Percentiles rank a stretch among this genome's conserved stretches.
Conservation (phyloP, 2,888 invertebrate genomes). For the Tubulanus polymorphus region DNA sequence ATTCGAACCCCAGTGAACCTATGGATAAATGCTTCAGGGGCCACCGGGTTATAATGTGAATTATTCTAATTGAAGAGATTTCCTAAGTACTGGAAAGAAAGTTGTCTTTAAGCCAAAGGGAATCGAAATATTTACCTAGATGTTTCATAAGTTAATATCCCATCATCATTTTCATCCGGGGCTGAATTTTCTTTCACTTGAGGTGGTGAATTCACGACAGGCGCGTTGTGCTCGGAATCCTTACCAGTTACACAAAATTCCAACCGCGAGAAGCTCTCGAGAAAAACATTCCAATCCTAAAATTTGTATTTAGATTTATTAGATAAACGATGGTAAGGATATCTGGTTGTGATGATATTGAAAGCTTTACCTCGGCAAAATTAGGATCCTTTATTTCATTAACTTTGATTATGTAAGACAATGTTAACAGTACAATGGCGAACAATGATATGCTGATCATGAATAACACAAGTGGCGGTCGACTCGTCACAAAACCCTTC, state of each 20-base stretch:
- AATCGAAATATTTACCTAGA: no score
- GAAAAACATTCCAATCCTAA: slow-evolving; percentile 51
- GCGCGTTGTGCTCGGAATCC: slow-evolving; percentile 14
- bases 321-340: neutral
- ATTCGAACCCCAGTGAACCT: no score
- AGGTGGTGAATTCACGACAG: neutral
- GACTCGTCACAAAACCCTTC: slow-evolving; percentile 40
- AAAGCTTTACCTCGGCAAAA: slow-evolving; percentile 28
- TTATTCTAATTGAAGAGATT: no score
- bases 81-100: no score
- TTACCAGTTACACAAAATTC: slow-evolving; percentile 43
- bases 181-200: neutral
- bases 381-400: slow-evolving; percentile 48
- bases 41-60: no score
- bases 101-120: no score
- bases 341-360: neutral
- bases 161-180: no score
- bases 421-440: slow-evolving; percentile 45
- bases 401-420: slow-evolving; percentile 48
- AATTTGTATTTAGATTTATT: slow-evolving; percentile 3
- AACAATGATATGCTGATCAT: slow-evolving; percentile 50
- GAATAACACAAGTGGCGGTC: slow-evolving; percentile 53
- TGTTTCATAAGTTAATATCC: no score
- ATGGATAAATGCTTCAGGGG: no score
- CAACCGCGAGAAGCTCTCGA: slow-evolving; percentile 43